phyloP scores from a whole-genome alignment of 1,140 invertebrate species.

The Zophobas morio region DNA sequence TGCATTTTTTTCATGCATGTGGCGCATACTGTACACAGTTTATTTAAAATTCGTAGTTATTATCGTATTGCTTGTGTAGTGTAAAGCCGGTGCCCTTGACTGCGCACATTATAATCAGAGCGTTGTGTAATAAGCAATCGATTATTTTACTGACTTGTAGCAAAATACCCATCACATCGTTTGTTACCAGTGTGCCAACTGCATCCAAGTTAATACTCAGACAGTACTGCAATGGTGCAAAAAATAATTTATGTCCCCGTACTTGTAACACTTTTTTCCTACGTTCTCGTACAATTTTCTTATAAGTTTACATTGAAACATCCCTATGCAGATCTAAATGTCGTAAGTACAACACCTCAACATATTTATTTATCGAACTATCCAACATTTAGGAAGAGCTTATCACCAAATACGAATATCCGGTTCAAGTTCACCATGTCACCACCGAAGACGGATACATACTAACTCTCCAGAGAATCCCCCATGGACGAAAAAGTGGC shows the following conservation, averaged over 20 bases:
- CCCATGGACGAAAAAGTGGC: background rate
- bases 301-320: background rate
- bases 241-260: background rate
- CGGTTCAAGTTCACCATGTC: conserved; percentile 15
- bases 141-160: too few relatives aligned
- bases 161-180: too few relatives aligned
- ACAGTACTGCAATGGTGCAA: background rate
- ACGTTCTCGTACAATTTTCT: background rate
- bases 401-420: conserved; percentile 15
- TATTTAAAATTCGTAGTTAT: too few relatives aligned
- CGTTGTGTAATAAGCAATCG: too few relatives aligned
- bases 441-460: conserved; percentile 34
- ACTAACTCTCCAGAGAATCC: conserved; percentile 33
- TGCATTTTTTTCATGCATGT: too few relatives aligned
- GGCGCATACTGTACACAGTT: too few relatives aligned
- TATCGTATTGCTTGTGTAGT: too few relatives aligned
- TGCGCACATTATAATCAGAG: too few relatives aligned
- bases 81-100: too few relatives aligned
- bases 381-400: conserved; percentile 4
- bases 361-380: background rate
- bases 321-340: conserved; percentile 11
- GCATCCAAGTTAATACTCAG: too few relatives aligned
- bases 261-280: too few relatives aligned
- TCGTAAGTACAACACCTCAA: conserved; percentile 20
- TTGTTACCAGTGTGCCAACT: too few relatives aligned